Evolutionary conservation across 2,113 vertebrate genomes (phyloP).

Genomic region (Aythya baeri): DNA sequence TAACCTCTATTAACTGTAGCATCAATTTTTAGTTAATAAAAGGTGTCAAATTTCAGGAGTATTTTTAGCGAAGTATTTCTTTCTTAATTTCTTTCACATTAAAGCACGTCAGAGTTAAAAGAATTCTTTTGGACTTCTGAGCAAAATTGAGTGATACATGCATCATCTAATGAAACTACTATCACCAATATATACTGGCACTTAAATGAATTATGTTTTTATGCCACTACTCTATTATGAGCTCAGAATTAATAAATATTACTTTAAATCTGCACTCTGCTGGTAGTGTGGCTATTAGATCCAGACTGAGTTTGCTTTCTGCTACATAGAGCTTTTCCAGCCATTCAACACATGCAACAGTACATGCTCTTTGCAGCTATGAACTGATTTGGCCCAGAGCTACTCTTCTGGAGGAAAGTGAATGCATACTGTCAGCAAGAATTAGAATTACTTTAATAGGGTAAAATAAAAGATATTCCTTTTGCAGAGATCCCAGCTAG

Average conservation of each 20-base stretch:
- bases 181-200: neutral
- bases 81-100: neutral
- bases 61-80: neutral
- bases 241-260: neutral
- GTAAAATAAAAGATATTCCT: neutral
- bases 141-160: rapidly evolving
- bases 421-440: neutral
- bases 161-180: neutral
- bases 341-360: neutral
- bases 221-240: neutral
- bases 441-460: neutral
- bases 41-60: neutral
- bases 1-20: neutral
- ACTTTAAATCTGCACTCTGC: neutral
- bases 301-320: neutral
- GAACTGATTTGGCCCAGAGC: neutral
- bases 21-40: neutral
- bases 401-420: neutral
- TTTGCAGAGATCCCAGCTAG: neutral
- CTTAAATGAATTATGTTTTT: neutral
- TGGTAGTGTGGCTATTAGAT: neutral
- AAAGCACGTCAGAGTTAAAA: neutral
- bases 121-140: neutral
- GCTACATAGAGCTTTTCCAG: neutral
- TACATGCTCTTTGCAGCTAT: neutral